These are phyloP conservation scores for Rotaria socialis DNA, from an alignment of 2,888 invertebrate species.

Conservation along the genomic window DNA sequence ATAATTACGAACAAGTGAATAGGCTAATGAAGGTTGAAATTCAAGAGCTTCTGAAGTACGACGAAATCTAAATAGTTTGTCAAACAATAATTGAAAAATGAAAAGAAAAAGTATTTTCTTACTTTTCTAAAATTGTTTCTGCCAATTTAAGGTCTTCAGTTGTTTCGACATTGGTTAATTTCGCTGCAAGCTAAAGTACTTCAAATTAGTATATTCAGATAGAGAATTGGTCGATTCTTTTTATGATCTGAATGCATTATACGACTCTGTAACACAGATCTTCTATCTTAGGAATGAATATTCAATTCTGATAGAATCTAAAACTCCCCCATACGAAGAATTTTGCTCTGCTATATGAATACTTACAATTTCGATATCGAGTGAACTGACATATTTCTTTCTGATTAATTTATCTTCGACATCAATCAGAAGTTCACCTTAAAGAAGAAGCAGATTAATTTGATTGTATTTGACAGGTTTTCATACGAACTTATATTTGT, in stretches of 20 bases:
- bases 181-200: neutral
- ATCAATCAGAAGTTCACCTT: conserved; percentile 24
- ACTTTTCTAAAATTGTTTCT: conserved; percentile 33
- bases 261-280: too few relatives aligned
- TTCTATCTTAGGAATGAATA: too few relatives aligned
- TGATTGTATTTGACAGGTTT: neutral
- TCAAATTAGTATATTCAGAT: neutral
- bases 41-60: neutral
- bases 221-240: too few relatives aligned
- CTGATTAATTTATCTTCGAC: conserved; percentile 13
- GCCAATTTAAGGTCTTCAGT: conserved; percentile 24
- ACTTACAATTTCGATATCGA: conserved; percentile 34
- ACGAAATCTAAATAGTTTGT: neutral
- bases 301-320: too few relatives aligned
- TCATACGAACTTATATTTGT: conserved; percentile 27
- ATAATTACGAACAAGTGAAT: conserved; percentile 33
- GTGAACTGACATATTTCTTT: conserved; percentile 34
- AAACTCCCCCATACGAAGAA: too few relatives aligned
- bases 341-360: too few relatives aligned
- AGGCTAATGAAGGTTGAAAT: conserved; percentile 30
- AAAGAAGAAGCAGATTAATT: too few relatives aligned
- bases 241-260: too few relatives aligned
- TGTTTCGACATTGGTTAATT: conserved; percentile 29
- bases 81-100: neutral
- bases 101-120: neutral